phyloP scores from a whole-genome alignment of 2,888 invertebrate genomes.

The Osedax frankpressi region DNA sequence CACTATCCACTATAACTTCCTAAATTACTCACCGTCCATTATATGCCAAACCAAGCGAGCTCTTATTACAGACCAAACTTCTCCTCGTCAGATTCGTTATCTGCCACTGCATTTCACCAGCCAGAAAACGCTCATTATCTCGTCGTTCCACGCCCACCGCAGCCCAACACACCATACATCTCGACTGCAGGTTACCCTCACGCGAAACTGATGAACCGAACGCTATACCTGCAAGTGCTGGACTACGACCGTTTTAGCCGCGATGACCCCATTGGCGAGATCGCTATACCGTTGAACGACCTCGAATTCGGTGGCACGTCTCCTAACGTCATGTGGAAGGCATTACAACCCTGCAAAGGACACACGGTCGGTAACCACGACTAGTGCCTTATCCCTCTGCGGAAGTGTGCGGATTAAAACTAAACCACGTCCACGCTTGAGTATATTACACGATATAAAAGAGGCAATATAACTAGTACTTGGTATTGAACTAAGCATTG shows the following conservation, averaged over 20 bases:
- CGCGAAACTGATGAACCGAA: constrained; percentile 41
- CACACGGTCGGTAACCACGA: constrained; percentile 34
- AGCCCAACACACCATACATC: constrained; percentile 25
- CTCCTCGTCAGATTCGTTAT: constrained; percentile 44
- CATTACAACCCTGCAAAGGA: constrained; percentile 43
- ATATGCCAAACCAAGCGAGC: constrained; percentile 44
- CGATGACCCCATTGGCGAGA: constrained; percentile 30
- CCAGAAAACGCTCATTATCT: no score
- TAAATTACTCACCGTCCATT: no score
- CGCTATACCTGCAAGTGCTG: constrained; percentile 42
- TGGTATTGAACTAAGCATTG: no score
- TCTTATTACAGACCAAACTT: constrained; percentile 41
- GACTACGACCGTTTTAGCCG: constrained; percentile 37
- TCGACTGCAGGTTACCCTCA: constrained; percentile 42
- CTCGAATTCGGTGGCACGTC: constrained; percentile 36
- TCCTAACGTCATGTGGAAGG: constrained; percentile 39
- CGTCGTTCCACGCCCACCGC: constrained; percentile 38
- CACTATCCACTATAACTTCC: no score
- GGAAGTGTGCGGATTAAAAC: no score
- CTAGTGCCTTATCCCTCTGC: no score
- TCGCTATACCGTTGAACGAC: constrained; percentile 27
- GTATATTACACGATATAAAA: no score
- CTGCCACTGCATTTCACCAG: no score
- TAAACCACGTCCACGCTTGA: no score
- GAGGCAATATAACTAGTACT: no score